Base-by-base conservation (phyloP, 2,797 vertebrate species). In the Xenopus petersii region DNA sequence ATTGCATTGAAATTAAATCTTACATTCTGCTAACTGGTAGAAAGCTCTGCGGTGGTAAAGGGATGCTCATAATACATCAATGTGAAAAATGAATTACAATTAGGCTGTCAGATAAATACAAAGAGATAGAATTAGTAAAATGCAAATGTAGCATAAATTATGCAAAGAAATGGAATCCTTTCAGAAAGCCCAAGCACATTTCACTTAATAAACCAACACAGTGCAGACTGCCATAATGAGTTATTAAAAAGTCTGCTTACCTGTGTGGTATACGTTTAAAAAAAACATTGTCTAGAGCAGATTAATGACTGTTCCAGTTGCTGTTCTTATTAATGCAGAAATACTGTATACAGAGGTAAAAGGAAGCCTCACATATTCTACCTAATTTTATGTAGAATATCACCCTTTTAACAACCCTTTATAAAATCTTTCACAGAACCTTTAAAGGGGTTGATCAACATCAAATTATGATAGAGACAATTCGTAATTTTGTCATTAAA, bases 61-160 rank as follows among this genome's bases (percentile, higher is more conserved):
- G 4, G 21, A 48, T 47, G 21, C 6, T 4, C 15, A 72, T 47
- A 64, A 67, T 77, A 59, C 47, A 71, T 77, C 75, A 77, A 16
- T 16, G 75, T 71, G 75, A 77, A 71, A 72, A 77, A 71, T 77
- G 70, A 56, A 68, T 61, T 26, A 56, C 75, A 77, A 77, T 77
- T 77, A 77, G 17, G 64, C 58, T 77, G 75, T 77, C 75, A 77
- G 70, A 77, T 77, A 72, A 77, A 72, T 71, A 77, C 75, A 77
- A 77, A 77, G 75, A 77, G 75, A 77, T 77, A 63, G 58, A 72
- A 77, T 72, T 77, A 77, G 75, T 61, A 63, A 72, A 73, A 77
- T 77, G 75, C 75, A 61, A 77, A 77, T 64, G 58, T 21, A 17
- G 70, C 70, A 73, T 72, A 77, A 77, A 77, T 77, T 77, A 73